Base-by-base conservation (phyloP, 2,888 invertebrate genomes). In the Toxonevra muliebris region DNA sequence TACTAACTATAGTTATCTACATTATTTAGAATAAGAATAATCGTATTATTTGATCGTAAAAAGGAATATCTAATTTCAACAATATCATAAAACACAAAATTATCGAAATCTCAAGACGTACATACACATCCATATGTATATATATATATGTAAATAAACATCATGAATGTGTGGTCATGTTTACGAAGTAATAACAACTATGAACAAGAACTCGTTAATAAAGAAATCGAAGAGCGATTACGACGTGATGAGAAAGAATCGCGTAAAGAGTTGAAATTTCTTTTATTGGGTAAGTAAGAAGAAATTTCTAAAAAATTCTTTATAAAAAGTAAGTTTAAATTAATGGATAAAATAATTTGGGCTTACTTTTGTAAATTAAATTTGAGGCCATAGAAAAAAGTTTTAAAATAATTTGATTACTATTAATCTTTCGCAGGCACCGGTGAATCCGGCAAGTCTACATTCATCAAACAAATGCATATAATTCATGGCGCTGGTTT, bases 401-500 rank as follows among this genome's bases (percentile, higher is more conserved):
- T 19, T 19, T 13, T 17, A 42, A 17, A 1, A 17, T 11, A 10
- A 11, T 41, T 30, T 40, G 15, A 50, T 50, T 5, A 3, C 15
- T 40, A 5, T 13, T 53, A 7, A 17, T 61, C 5, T 52, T 13
- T 43, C 48, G 1, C 64, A 86, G 86, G 86, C 69, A 86, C 98
- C 88, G 98, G 98, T 87, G 99, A 99, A 89, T 98, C 98, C 74
- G 99, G 98, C 77, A 99, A 99, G 88, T 98, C 98, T 78, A 99
- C 99, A 76, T 99, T 99, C 88, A 99, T 99, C 89, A 99, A 99
- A 90, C 98, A 99, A 91, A 99, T 99, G 98, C 92, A 98, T 88
- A 99, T 99, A 88, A 99, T 99, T 88, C 98, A 99, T 88, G 99
- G 99, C 75, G 92, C 96, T 78, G 98, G 98, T 77, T 99, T 98